These are phyloP conservation scores for Crotalus viridis DNA, from an alignment of 2,113 vertebrate genomes.

Conservation along the genomic window DNA sequence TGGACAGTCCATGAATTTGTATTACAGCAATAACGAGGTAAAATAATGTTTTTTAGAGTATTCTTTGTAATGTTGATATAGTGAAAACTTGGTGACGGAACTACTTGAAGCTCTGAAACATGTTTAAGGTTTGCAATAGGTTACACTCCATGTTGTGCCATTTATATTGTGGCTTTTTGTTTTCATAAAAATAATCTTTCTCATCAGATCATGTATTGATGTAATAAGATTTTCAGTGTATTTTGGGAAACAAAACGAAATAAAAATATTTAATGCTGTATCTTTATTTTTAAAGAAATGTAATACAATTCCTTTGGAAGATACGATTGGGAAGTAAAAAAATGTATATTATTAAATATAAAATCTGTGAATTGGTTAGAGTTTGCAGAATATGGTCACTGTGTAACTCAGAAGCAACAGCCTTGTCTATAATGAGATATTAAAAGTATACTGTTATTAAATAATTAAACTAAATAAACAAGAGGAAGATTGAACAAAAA, in stretches of 20 bases:
- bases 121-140: not conserved
- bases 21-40: conserved; percentile 99
- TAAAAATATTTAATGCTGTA: not conserved
- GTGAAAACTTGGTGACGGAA: not conserved
- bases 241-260: not conserved
- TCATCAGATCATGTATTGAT: not conserved
- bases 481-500: not conserved
- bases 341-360: not conserved
- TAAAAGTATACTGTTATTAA: not conserved
- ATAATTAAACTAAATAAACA: not conserved
- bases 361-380: not conserved
- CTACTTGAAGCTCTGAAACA: not conserved
- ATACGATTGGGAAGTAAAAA: not conserved
- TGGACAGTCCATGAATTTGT: conserved; percentile 94
- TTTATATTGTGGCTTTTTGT: not conserved
- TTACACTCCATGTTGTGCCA: not conserved
- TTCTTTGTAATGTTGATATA: not conserved
- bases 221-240: not conserved
- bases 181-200: not conserved
- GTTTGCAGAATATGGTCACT: not conserved
- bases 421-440: not conserved
- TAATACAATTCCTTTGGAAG: not conserved
- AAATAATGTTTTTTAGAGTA: conserved; percentile 14
- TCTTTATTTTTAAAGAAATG: not conserved
- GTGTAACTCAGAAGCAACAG: not conserved